Conservation (phyloP, 2,797 vertebrate species). For the Peromyscus attwateri region DNA sequence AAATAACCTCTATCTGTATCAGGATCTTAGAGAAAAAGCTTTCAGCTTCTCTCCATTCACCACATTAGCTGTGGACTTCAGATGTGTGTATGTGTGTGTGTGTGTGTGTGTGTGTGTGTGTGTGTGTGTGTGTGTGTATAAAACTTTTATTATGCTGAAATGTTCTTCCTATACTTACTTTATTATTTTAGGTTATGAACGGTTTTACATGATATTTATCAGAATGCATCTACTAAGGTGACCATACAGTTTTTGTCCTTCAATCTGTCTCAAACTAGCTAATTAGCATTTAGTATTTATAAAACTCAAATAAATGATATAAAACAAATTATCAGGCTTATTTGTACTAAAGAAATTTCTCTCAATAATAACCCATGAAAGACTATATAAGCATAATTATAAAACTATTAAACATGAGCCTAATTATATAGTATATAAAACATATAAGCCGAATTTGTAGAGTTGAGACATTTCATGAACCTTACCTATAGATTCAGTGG, state of each 20-base stretch:
- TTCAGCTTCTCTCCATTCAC: neutral
- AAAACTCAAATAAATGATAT: conserved; percentile 43
- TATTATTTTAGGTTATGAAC: neutral
- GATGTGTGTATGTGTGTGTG: neutral
- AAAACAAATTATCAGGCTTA: neutral
- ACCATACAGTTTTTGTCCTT: neutral
- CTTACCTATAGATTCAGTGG: conserved; percentile 85
- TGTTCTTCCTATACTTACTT: neutral
- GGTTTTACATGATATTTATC: neutral
- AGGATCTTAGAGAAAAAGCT: neutral
- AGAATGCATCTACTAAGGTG: neutral
- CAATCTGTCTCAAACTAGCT: neutral
- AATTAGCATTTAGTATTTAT: conserved; percentile 24
- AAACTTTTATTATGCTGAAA: neutral
- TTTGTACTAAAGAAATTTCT: neutral
- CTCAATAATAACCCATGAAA: neutral
- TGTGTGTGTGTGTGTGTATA: neutral
- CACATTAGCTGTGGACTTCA: neutral
- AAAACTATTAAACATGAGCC: neutral
- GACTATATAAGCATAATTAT: neutral
- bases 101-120: neutral
- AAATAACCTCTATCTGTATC: neutral
- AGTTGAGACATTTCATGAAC: neutral
- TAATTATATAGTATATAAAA: neutral
- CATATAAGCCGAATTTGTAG: neutral